Evolutionary conservation across 2,888 invertebrate genomes (phyloP).

Genomic region (Plebejus melissa): DNA sequence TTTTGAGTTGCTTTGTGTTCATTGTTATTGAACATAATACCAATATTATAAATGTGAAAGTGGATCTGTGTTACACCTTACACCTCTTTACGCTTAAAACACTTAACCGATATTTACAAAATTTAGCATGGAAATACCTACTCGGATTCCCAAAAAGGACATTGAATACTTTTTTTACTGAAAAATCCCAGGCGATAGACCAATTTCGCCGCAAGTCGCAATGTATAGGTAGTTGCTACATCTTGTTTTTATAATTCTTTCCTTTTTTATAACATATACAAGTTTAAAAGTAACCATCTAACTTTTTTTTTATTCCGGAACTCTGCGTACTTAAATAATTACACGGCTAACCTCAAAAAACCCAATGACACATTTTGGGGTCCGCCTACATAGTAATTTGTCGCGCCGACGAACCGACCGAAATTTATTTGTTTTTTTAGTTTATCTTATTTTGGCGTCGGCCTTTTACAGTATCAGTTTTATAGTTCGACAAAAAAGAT

Average conservation of each 20-base stretch:
- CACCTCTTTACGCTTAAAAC: too few relatives aligned
- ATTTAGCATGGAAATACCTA: too few relatives aligned
- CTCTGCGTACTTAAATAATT: constrained; percentile 7
- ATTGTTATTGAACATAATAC: too few relatives aligned
- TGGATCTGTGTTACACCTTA: too few relatives aligned
- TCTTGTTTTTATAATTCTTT: not conserved
- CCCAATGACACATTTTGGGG: constrained; percentile 13
- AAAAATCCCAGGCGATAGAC: not conserved
- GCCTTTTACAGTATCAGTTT: constrained; percentile 4
- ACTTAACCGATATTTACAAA: not conserved
- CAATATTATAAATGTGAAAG: too few relatives aligned
- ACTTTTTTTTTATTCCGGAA: not conserved
- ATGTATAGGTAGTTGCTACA: not conserved
- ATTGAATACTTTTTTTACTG: too few relatives aligned
- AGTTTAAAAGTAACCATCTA: not conserved
- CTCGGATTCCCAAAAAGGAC: too few relatives aligned
- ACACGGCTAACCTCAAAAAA: constrained; percentile 8
- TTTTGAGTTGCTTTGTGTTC: too few relatives aligned
- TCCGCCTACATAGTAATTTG: constrained; percentile 51
- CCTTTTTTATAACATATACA: not conserved
- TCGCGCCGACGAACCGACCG: constrained; percentile 51
- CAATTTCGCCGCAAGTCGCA: not conserved
- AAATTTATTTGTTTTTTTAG: constrained; percentile 38
- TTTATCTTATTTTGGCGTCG: constrained; percentile 30
- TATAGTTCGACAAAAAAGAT: not conserved